These are phyloP conservation scores for Cephus runcator DNA, from an alignment of 2,888 invertebrate genomes.

Conservation along the genomic window DNA sequence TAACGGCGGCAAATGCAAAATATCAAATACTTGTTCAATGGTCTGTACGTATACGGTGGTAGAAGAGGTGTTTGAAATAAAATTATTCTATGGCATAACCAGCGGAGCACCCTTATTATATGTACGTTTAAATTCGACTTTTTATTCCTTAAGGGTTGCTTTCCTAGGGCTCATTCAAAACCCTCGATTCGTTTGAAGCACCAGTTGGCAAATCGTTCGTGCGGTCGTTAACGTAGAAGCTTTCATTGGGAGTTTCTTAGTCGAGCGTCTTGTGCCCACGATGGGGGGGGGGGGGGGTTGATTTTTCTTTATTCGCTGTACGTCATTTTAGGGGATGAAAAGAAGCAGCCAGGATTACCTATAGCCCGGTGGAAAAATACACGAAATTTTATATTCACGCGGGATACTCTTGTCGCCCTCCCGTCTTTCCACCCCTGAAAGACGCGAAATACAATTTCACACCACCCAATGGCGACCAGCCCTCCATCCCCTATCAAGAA, in stretches of 20 bases:
- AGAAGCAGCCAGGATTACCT: conserved; percentile 12
- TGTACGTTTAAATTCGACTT: background rate
- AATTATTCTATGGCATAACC: background rate
- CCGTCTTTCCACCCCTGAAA: conserved; percentile 8
- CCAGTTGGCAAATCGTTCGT: background rate
- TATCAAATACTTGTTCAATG: background rate
- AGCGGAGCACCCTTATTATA: background rate
- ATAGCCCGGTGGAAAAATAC: conserved; percentile 35
- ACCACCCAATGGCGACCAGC: conserved; percentile 5
- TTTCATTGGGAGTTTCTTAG: background rate
- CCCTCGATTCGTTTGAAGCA: background rate
- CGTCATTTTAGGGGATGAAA: conserved; percentile 9
- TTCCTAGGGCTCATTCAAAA: background rate
- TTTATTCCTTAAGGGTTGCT: background rate
- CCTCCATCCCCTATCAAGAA: background rate
- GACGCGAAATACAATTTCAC: conserved; percentile 46
- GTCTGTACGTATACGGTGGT: background rate
- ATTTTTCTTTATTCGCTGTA: background rate
- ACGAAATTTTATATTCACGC: conserved; percentile 29
- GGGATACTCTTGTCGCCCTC: conserved; percentile 7
- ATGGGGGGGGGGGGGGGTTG: background rate
- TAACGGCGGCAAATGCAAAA: background rate
- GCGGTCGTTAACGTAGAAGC: background rate
- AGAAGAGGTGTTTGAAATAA: background rate
- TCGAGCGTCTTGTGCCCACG: background rate